phyloP scores from a whole-genome alignment of 2,888 invertebrate genomes.

The Drosophila picticornis region DNA sequence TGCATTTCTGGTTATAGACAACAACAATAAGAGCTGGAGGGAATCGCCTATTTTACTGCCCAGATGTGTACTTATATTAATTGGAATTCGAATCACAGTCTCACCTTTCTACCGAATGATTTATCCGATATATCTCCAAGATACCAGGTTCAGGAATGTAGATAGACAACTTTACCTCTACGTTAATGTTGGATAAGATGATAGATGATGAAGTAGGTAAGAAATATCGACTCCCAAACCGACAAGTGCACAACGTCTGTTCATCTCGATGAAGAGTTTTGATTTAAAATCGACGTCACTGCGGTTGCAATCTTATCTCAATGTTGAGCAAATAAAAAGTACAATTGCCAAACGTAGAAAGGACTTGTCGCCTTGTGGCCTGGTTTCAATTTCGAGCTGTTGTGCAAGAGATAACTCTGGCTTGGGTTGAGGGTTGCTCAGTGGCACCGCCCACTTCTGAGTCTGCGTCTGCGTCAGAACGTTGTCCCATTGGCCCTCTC shows the following conservation, averaged over 20 bases:
- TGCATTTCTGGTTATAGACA: background rate
- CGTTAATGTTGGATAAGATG: background rate
- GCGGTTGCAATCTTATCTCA: background rate
- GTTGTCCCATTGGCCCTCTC: slow-evolving; percentile 5
- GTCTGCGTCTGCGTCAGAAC: slow-evolving; percentile 40
- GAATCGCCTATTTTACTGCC: background rate
- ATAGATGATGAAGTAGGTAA: background rate
- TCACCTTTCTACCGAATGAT: background rate
- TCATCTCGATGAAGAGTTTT: background rate
- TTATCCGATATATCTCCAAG: background rate
- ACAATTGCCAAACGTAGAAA: too few relatives aligned
- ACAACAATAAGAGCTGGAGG: background rate
- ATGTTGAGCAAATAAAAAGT: background rate
- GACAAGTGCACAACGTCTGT: background rate
- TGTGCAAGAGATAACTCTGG: background rate
- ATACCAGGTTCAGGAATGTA: background rate
- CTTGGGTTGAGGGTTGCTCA: slow-evolving; percentile 16
- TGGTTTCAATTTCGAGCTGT: background rate
- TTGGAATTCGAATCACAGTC: background rate
- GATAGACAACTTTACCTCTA: background rate
- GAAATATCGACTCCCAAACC: background rate
- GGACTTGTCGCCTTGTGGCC: background rate
- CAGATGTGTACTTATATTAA: background rate
- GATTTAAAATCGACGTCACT: background rate
- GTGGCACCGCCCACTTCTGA: slow-evolving; percentile 34